Evolutionary conservation across 2,113 vertebrate genomes (phyloP).

Genomic region (Platichthys flesus): DNA sequence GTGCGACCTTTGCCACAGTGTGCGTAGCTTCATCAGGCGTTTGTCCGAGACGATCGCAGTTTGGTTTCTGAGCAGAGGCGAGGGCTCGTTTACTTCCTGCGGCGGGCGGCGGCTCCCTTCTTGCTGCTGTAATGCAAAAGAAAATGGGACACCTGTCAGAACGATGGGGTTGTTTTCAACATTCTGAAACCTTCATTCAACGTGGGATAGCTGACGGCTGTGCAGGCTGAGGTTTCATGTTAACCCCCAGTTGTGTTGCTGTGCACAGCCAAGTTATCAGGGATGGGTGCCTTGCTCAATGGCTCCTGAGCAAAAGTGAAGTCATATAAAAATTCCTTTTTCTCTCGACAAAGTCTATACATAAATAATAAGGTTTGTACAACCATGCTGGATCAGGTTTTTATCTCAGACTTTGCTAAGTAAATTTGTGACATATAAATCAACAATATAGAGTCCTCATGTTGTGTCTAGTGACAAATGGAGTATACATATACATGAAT

Average conservation of each 20-base stretch:
- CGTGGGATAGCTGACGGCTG: not conserved
- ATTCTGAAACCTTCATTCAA: not conserved
- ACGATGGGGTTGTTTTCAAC: not conserved
- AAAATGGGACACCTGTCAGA: constrained; percentile 41
- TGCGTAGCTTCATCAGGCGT: constrained; percentile 61
- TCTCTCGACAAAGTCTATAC: not conserved
- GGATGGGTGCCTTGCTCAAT: not conserved
- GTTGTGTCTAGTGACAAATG: too few relatives aligned
- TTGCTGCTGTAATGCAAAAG: constrained; percentile 89
- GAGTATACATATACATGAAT: too few relatives aligned
- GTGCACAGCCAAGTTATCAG: too few relatives aligned
- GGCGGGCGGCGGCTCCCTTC: constrained; percentile 92
- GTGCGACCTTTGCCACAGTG: constrained; percentile 50
- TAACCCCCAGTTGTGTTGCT: too few relatives aligned
- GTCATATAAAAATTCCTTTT: not conserved
- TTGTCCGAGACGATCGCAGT: constrained; percentile 50
- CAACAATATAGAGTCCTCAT: too few relatives aligned
- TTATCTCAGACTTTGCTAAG: too few relatives aligned
- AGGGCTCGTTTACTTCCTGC: constrained; percentile 90
- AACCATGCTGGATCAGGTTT: not conserved
- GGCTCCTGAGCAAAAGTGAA: not conserved
- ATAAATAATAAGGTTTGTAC: not conserved
- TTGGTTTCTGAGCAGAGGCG: constrained; percentile 57
- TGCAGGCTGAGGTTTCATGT: not conserved
- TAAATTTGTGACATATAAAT: too few relatives aligned